Conservation (phyloP, 2,888 invertebrate genomes). For the Flexamia atlantica region DNA sequence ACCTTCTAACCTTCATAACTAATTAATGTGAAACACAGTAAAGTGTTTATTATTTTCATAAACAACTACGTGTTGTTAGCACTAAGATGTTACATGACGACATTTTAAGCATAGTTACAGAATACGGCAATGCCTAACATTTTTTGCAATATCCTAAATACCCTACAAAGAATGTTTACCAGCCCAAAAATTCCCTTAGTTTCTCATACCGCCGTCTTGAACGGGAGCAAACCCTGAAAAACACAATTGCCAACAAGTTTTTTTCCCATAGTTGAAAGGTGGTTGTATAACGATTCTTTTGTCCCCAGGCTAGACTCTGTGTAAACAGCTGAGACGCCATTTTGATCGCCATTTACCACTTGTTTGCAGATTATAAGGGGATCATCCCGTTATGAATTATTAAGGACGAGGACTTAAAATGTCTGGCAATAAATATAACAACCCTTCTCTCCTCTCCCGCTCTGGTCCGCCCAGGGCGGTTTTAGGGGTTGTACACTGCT, state of each 20-base stretch:
- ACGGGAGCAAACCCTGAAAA: background rate
- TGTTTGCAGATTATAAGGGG: constrained; percentile 39
- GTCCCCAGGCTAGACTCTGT: background rate
- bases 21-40: too few species aligned
- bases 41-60: too few species aligned
- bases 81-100: too few species aligned
- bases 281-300: background rate
- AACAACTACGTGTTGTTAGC: too few species aligned
- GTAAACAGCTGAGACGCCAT: constrained; percentile 39
- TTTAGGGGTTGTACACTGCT: too few species aligned
- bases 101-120: too few species aligned
- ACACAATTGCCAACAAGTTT: background rate
- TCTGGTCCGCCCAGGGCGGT: too few species aligned
- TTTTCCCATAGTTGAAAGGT: background rate
- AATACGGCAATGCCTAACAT: too few species aligned
- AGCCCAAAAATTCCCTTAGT: background rate
- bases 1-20: too few species aligned
- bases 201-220: background rate
- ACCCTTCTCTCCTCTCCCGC: background rate
- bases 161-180: too few species aligned
- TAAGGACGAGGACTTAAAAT: constrained; percentile 21
- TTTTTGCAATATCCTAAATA: too few species aligned
- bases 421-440: constrained; percentile 47
- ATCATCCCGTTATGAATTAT: constrained; percentile 46
- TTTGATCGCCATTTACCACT: constrained; percentile 54